A percentile compares a stretch with the other conserved stretches of the same genome.
Evolutionary conservation across 2,113 vertebrate species (phyloP).

Genomic region (Cygnus atratus): DNA sequence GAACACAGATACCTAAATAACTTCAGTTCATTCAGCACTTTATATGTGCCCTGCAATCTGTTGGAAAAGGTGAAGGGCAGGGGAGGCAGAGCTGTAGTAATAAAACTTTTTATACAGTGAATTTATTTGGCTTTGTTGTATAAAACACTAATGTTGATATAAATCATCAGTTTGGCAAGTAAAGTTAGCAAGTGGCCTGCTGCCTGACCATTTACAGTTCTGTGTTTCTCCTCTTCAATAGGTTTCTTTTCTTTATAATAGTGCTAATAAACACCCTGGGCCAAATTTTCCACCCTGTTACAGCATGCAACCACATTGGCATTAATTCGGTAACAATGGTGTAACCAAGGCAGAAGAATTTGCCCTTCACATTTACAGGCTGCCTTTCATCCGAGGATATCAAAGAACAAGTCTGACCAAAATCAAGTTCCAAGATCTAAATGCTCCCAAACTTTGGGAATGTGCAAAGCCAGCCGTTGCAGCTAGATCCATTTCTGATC

Average conservation of each 20-base stretch:
- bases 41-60: background rate
- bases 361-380: background rate
- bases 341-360: constrained; percentile 25
- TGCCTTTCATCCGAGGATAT: constrained; percentile 12
- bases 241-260: background rate
- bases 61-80: background rate
- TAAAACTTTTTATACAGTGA: constrained; percentile 21
- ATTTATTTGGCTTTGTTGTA: background rate
- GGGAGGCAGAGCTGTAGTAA: background rate
- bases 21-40: constrained; percentile 7
- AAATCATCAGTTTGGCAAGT: constrained; percentile 32
- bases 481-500: background rate
- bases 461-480: background rate
- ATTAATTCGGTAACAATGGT: background rate
- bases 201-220: constrained; percentile 36
- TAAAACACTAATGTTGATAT: background rate
- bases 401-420: constrained; percentile 18
- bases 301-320: background rate
- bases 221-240: background rate
- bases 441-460: background rate
- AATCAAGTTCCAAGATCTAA: constrained; percentile 16
- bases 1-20: background rate
- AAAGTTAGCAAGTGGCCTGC: background rate
- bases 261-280: background rate
- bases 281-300: constrained; percentile 4